Evolutionary conservation across 2,797 vertebrate species (phyloP), one percentile per base, ranked within the genome.

Genomic region (Macropus fuliginosus): DNA sequence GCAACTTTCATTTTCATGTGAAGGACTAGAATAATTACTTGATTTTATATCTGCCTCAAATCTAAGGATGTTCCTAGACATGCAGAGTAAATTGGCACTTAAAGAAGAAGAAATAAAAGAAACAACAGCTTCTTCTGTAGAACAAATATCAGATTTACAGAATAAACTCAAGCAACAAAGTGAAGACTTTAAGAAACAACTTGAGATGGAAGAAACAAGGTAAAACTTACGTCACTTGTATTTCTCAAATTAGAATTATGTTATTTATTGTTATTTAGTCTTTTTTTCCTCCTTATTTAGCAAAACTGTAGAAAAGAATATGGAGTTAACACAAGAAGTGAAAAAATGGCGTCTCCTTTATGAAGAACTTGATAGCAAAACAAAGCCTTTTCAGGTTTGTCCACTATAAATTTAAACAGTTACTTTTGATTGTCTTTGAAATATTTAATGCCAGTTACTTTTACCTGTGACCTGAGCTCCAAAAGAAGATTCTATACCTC

Each of bases 381-480:
- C 99, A 0, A 99, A 99, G 59, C 99, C 99, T 93, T 99, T 99
- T 96, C 99, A 99, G 99, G 99, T 99, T 92, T 96, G 98, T 97
- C 59, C 24, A 0, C 55, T 95, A 57, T 62, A 14, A 93, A 55
- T 87, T 74, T 93, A 91, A 94, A 74, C 0, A 40, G 12, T 54
- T 14, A 55, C 11, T 92, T 90, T 24, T 87, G 28, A 95, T 89
- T 95, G 13, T 59, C 95, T 92, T 59, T 81, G 54, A 46, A 34
- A 74, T 94, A 90, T 92, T 52, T 92, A 6, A 74, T 94, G 29
- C 40, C 1, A 50, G 0, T 90, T n/a, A 92, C 1, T 90, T 57
- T 57, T 14, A 10, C 31, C 28, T 34, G 5, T 91, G n/a, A 92
- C 5, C 11, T 46, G 40, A 14, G 57, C 54, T 89, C 54, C 90